Percentiles rank a stretch among this genome's conserved stretches.
Evolutionary conservation across 2,797 vertebrate species (phyloP).

Genomic region (Rhinichthys osculus): DNA sequence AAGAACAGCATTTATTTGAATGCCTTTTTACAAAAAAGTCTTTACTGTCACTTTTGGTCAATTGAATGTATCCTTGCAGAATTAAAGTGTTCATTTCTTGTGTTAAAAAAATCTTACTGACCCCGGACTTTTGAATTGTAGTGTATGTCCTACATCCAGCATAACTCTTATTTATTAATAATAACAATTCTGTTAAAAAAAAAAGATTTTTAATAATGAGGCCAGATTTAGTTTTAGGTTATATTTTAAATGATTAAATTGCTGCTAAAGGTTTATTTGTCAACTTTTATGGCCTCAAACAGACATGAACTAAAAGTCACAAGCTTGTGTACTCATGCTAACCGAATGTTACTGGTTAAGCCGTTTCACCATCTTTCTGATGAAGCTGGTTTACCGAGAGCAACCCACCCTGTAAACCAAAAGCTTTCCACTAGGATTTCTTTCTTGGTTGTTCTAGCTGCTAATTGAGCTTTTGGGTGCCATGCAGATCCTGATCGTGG

Average conservation of each 20-base stretch:
- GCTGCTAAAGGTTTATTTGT: too few species aligned
- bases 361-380: not conserved
- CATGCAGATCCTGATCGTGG: slow-evolving; percentile 89
- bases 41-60: not conserved
- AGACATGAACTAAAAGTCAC: not conserved
- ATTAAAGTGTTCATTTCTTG: not conserved
- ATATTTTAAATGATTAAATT: too few species aligned
- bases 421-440: not conserved
- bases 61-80: not conserved
- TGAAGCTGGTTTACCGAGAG: not conserved
- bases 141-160: not conserved
- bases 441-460: not conserved
- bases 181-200: not conserved
- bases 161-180: not conserved
- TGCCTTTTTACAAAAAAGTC: not conserved
- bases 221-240: not conserved
- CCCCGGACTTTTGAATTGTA: not conserved
- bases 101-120: not conserved
- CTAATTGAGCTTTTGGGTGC: not conserved
- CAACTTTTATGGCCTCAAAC: not conserved
- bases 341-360: not conserved
- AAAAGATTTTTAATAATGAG: not conserved
- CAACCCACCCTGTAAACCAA: not conserved
- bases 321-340: not conserved
- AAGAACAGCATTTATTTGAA: not conserved